Evolutionary conservation across 2,888 invertebrate species (phyloP), one percentile per base, ranked within the genome.

Genomic region (Abscondita cerata): DNA sequence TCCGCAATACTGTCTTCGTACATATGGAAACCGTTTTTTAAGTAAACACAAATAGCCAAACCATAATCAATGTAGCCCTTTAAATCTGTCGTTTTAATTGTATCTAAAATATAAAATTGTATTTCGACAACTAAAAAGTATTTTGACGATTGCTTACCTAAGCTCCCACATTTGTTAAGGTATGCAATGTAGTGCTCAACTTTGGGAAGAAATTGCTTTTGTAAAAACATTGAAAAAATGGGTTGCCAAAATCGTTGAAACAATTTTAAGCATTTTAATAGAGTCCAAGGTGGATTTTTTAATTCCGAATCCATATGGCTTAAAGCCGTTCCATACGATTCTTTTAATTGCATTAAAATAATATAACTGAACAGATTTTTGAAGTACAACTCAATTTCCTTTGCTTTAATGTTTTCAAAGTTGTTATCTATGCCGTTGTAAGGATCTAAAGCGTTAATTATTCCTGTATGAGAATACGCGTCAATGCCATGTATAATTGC

Each of bases 221-320:
- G 70, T 19, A 80, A 55, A 33, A 68, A 65, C 0, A 83, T 83
- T 61, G 76, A 80, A 80, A 88, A 87, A 9, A 87, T 85, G 0
- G 85, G 82, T 6, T 82, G 75, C 87, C 87, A 88, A 74, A 87
- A 87, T 72, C 84, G 84, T 55, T 83, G 80, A 67, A 87, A 77
- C 66, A 84, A 84, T 59, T 81, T 79, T 13, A 87, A 74, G 52
- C 86, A 84, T 53, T 85, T 84, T 2, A 71, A 61, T 36, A 87
- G 72, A 2, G 80, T 75, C 87, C 87, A 87, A 0, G 87, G 86
- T 1, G 85, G 85, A 18, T 8, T 2, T 72, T 62, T 48, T 54
- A 85, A 80, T 1, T 44, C 16, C n/a, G 44, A 19, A 5, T 85
- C 70, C 59, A 86, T 83, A 55, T 81, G 82, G 48, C 80, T 77